Percentiles rank a stretch among this genome's conserved stretches.
Conservation (phyloP, 2,888 invertebrate species). For the Clepsis dumicolana region DNA sequence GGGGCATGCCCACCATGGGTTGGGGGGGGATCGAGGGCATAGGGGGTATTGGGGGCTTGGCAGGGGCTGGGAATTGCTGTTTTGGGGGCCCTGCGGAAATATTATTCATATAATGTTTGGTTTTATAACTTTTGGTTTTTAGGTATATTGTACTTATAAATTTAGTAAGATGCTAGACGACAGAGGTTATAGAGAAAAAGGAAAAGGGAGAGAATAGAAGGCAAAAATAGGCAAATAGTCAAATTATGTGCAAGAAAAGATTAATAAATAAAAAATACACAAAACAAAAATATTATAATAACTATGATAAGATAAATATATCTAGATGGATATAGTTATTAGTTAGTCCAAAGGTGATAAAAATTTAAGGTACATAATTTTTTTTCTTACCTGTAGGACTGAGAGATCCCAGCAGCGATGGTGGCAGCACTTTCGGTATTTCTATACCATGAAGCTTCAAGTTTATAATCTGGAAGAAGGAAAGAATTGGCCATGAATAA, state of each 20-base stretch:
- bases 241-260: no score
- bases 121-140: background rate
- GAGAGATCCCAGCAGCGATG: conserved; percentile 89
- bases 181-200: no score
- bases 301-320: no score
- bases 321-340: no score
- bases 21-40: conserved; percentile 61
- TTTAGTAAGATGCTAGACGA: no score
- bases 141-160: no score
- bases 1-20: background rate
- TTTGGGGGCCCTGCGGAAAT: conserved; percentile 53
- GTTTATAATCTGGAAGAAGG: conserved; percentile 89
- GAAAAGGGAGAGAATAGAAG: no score
- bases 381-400: conserved; percentile 80
- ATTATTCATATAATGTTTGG: background rate
- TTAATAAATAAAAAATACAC: no score
- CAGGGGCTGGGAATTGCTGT: conserved; percentile 71
- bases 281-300: no score
- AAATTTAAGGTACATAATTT: no score
- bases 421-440: conserved; percentile 94
- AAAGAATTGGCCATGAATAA: background rate
- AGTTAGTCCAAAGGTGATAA: no score
- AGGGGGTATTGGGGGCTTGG: conserved; percentile 74
- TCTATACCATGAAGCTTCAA: conserved; percentile 96
- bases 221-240: no score